A percentile compares a stretch with the other conserved stretches of the same genome.
Conservation (phyloP, 2,888 invertebrate species). For the Hydraecia micacea region DNA sequence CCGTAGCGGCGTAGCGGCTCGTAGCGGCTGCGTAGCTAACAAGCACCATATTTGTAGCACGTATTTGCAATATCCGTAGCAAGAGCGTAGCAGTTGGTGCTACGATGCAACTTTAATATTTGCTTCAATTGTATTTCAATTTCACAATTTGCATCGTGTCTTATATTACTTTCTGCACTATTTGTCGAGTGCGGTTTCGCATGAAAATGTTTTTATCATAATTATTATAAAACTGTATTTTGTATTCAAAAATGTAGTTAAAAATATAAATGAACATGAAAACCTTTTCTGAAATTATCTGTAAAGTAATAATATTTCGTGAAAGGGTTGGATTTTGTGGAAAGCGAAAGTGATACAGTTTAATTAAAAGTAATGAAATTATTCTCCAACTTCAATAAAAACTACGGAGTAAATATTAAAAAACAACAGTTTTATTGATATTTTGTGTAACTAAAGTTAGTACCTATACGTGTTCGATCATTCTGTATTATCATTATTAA, state of each 20-base stretch:
- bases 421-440: not conserved
- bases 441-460: not conserved
- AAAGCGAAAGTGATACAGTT: too few relatives aligned
- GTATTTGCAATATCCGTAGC: conserved; percentile 69
- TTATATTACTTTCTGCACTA: conserved; percentile 47
- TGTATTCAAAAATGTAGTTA: not conserved
- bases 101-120: conserved; percentile 63
- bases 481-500: not conserved
- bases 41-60: conserved; percentile 64
- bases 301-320: not conserved
- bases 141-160: conserved; percentile 55
- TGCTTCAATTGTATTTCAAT: conserved; percentile 67
- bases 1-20: conserved; percentile 33
- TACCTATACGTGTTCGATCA: not conserved
- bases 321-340: not conserved
- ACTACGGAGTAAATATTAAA: not conserved
- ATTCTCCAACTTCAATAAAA: not conserved
- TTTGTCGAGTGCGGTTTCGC: conserved; percentile 8
- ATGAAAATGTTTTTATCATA: not conserved
- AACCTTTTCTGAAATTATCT: too few relatives aligned
- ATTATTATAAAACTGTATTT: not conserved
- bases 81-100: conserved; percentile 57
- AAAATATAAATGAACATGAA: not conserved
- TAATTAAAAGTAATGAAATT: not conserved
- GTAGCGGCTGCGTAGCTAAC: conserved; percentile 65